phyloP scores from a whole-genome alignment of 1,140 invertebrate species.

The Kradibia gibbosae region DNA sequence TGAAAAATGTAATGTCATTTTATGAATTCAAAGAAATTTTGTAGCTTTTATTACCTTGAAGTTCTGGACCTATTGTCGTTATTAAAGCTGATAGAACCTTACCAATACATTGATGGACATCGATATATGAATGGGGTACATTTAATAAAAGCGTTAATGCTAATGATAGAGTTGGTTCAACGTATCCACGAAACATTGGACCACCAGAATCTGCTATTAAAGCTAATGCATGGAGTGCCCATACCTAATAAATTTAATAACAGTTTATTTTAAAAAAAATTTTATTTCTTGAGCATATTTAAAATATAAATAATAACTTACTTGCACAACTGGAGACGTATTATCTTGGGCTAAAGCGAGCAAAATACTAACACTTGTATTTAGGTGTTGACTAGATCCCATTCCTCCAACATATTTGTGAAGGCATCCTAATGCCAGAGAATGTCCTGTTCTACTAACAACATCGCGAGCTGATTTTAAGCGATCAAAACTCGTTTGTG shows the following conservation, averaged over 20 bases:
- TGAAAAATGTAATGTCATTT: too few relatives aligned
- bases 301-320: conserved; percentile 61
- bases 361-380: conserved; percentile 94
- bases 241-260: conserved; percentile 78
- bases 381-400: conserved; percentile 93
- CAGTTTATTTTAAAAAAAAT: neutral
- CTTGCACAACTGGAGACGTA: conserved; percentile 91
- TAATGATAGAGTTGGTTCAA: conserved; percentile 93
- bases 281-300: neutral
- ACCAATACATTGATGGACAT: conserved; percentile 95
- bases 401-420: conserved; percentile 93
- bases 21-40: too few relatives aligned
- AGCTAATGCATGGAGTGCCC: conserved; percentile 95
- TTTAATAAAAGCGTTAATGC: conserved; percentile 91
- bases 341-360: conserved; percentile 95
- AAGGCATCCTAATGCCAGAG: conserved; percentile 92
- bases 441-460: conserved; percentile 91
- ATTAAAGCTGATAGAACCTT: conserved; percentile 94
- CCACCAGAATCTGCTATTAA: conserved; percentile 98
- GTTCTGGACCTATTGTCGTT: conserved; percentile 97
- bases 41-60: conserved; percentile 80
- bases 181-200: conserved; percentile 97
- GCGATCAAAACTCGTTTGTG: conserved; percentile 92
- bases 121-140: conserved; percentile 90
- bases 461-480: conserved; percentile 91